Conservation (phyloP, 2,797 vertebrate genomes). For the Mormyrus proboscirostris region DNA sequence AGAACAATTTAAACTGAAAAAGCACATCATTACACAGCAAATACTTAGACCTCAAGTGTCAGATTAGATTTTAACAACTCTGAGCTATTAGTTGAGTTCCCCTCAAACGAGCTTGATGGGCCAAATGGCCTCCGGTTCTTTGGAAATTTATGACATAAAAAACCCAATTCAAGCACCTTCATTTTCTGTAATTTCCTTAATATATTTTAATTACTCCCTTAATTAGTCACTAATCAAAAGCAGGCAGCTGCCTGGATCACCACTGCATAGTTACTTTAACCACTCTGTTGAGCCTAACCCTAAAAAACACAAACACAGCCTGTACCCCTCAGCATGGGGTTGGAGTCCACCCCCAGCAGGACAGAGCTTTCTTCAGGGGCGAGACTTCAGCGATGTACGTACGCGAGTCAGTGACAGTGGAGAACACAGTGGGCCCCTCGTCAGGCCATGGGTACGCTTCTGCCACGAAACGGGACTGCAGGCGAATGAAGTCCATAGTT, state of each 20-base stretch:
- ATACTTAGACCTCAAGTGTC: background rate
- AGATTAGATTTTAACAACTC: background rate
- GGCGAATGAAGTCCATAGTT: conserved; percentile 79
- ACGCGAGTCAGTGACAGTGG: conserved; percentile 61
- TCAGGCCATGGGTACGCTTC: conserved; percentile 64
- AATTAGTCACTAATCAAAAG: background rate
- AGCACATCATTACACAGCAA: background rate
- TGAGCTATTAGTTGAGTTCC: background rate
- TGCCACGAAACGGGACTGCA: conserved; percentile 73
- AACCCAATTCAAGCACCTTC: background rate
- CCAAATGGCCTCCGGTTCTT: background rate
- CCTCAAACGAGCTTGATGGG: background rate
- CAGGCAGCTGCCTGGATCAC: conserved; percentile 25
- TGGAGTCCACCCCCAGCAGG: conserved; percentile 54
- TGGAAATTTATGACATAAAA: background rate
- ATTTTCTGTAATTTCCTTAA: background rate
- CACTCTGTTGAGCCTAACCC: background rate
- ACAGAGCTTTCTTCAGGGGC: conserved; percentile 58
- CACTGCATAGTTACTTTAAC: conserved; percentile 12
- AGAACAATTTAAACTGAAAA: background rate
- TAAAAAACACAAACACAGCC: conserved; percentile 31
- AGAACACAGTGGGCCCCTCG: conserved; percentile 65
- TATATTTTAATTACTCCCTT: background rate
- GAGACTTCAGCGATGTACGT: conserved; percentile 61
- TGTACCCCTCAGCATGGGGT: conserved; percentile 56